Evolutionary conservation across 2,888 invertebrate species (phyloP), one percentile per base, ranked within the genome.

Genomic region (Pseudeuparius sepicola): DNA sequence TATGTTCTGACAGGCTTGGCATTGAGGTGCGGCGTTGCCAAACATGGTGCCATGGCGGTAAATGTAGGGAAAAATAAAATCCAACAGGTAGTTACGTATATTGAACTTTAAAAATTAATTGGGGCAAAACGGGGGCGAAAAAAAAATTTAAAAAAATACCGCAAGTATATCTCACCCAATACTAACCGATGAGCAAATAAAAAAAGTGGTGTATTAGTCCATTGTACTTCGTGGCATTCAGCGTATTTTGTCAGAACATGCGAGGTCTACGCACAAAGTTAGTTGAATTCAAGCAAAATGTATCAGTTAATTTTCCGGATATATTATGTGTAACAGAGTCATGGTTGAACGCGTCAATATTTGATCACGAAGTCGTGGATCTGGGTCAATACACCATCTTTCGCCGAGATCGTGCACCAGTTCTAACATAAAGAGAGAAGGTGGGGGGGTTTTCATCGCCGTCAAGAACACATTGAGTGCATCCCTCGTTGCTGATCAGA

Each of bases 371-470:
- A 23, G 32, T 27, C 2, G 32, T 37, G 10, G 24, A 36, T 16
- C 29, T 15, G n/a, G 17, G 37, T 18, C 10, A 39, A 25, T 39
- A 36, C 17, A 14, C 28, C 9, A 17, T 37, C 7, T 39, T 34
- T 36, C 16, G 39, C 4, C 13, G 40, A 24, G 40, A 40, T 14
- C 32, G 37, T 12, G 23, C 13, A 24, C 23, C 20, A 33, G 24
- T 24, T 29, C 26, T 17, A 35, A 27, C 15, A 24, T 14, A 16
- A 40, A 40, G 25, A 15, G 7, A 25, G 18, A 31, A 3, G 40
- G 32, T 13, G 37, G 37, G 2, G 34, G 37, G 14, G 33, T 33
- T 11, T 35, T 40, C 6, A 33, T 33, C 12, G 40, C 40, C 7
- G 37, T 33, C 7, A 36, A 32, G 29, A n/a, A n/a, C n/a, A n/a